A percentile compares a stretch with the other conserved stretches of the same genome.
These are phyloP conservation scores for Microcebus ravelobensis DNA, from an alignment of 2,113 vertebrate genomes.

Conservation along the genomic window DNA sequence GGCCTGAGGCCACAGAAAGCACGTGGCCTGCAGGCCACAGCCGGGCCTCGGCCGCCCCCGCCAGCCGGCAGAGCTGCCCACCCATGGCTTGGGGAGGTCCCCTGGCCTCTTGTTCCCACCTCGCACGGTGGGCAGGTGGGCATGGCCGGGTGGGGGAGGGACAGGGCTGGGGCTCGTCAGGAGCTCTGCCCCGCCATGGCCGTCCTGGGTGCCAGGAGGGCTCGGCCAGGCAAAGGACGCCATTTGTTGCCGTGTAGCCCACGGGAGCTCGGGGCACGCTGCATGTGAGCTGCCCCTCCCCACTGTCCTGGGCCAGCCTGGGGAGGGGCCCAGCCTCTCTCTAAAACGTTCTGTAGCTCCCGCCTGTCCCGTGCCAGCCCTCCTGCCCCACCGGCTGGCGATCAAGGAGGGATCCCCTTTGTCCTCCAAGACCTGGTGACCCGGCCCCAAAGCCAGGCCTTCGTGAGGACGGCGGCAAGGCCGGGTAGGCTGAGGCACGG, in stretches of 20 bases:
- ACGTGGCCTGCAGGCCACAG: neutral
- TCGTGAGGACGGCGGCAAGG: fast-evolving
- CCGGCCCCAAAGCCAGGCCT: neutral
- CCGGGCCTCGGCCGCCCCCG: neutral
- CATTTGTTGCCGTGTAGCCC: too few relatives aligned
- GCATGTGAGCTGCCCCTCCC: neutral
- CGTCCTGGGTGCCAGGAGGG: fast-evolving
- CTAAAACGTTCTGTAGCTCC: too few relatives aligned
- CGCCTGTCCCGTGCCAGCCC: too few relatives aligned
- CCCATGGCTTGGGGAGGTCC: neutral
- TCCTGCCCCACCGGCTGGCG: fast-evolving
- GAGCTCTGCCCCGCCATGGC: fast-evolving
- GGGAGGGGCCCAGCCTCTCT: neutral
- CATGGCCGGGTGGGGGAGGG: fast-evolving
- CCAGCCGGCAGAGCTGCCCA: neutral
- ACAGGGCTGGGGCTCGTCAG: fast-evolving
- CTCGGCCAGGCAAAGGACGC: too few relatives aligned
- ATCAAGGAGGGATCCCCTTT: neutral
- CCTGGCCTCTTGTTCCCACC: neutral
- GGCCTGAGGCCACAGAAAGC: fast-evolving
- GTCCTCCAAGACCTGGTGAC: neutral
- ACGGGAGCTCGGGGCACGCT: neutral
- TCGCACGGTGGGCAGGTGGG: fast-evolving
- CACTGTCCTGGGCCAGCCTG: neutral
- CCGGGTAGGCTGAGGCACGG: neutral